Evolutionary conservation across 30 jellyfish, hydroid and myxozoan species (phyloP).

Genomic region (Pseudorhiza aurosa): DNA sequence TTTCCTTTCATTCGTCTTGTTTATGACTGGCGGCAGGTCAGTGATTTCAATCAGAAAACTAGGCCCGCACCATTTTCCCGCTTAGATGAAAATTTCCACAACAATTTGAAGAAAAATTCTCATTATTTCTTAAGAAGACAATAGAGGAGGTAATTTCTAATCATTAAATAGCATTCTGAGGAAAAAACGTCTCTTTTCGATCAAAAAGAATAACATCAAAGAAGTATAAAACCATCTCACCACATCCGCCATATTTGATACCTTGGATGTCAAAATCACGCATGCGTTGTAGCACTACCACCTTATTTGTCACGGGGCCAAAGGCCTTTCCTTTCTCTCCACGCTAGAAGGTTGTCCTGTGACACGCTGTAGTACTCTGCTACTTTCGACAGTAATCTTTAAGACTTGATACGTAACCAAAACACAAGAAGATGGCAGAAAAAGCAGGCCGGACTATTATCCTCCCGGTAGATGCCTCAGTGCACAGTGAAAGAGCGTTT

Average conservation of each 20-base stretch:
- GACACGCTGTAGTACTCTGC: background rate
- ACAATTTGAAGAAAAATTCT: no score
- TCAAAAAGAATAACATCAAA: no score
- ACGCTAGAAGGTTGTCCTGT: slow-evolving; percentile 21
- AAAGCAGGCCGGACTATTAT: slow-evolving; percentile 31
- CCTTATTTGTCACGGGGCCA: slow-evolving; percentile 37
- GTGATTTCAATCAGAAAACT: no score
- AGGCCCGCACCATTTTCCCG: no score
- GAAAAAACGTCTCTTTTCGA: no score
- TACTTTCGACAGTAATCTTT: background rate
- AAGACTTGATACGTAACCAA: no score
- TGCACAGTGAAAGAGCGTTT: slow-evolving; percentile 81
- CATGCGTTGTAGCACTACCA: slow-evolving; percentile 24
- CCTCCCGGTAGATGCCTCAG: slow-evolving; percentile 81
- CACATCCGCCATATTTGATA: slow-evolving; percentile 52
- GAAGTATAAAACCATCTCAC: background rate
- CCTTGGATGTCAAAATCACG: slow-evolving; percentile 12
- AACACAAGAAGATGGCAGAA: slow-evolving; percentile 14
- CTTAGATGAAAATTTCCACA: no score
- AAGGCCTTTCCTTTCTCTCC: slow-evolving; percentile 21
- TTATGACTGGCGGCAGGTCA: no score
- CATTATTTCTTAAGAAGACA: no score
- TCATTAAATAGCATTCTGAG: no score
- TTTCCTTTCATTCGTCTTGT: no score
- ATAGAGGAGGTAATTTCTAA: no score